Percentiles rank a stretch among this genome's conserved stretches.
Evolutionary conservation across 1,140 invertebrate species (phyloP).

Genomic region (Schlechtendalia chinensis): DNA sequence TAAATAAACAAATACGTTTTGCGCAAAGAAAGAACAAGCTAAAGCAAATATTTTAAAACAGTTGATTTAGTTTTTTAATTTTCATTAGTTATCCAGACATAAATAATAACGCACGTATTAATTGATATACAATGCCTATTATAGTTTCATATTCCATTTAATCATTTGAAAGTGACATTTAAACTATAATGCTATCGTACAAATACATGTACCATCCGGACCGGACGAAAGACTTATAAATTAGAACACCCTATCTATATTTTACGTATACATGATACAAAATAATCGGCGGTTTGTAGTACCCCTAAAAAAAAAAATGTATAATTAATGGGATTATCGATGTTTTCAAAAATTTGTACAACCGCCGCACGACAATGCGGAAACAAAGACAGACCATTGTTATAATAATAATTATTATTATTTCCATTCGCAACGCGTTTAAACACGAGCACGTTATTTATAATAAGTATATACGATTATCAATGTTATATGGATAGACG

Average conservation of each 20-base stretch:
- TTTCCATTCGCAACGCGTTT: no score
- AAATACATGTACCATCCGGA: constrained; percentile 7
- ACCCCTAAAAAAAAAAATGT: background rate
- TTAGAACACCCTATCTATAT: background rate
- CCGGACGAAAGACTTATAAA: constrained; percentile 38
- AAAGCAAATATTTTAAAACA: no score
- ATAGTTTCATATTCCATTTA: background rate
- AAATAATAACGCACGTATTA: background rate
- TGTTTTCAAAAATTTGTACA: background rate
- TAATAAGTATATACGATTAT: no score
- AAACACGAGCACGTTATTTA: no score
- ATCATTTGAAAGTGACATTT: background rate
- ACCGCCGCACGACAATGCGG: background rate
- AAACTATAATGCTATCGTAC: background rate
- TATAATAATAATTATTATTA: no score
- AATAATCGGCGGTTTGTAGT: background rate
- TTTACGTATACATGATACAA: no score
- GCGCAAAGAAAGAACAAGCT: no score
- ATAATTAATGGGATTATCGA: background rate
- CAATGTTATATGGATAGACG: no score
- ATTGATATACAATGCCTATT: background rate
- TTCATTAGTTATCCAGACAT: no score
- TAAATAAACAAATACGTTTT: no score
- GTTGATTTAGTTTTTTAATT: no score
- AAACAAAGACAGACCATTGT: background rate